Base-by-base conservation (phyloP, 2,888 invertebrate genomes). In the Elysia crispata region DNA sequence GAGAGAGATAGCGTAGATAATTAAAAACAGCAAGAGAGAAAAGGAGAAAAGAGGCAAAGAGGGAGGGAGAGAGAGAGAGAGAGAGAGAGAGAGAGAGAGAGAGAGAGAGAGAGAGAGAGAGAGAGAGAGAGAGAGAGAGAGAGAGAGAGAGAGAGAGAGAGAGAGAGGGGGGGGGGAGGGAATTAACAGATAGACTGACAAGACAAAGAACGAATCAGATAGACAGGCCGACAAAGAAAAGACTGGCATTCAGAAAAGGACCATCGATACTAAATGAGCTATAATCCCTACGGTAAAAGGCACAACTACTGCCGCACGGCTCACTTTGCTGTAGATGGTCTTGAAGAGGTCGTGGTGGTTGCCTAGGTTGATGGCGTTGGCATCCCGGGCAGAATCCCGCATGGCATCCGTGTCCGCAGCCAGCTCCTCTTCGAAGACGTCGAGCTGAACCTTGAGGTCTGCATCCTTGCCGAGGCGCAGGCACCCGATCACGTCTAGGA, bases 321-420 rank as follows among this genome's bases (percentile, higher is more conserved):
- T 62, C 92, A 97, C 97, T 95, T 97, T 97, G 92, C 96, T 95
- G 83, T 97, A 94, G 89, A 98, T 97, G 85, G 97, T 97, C 90
- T 97, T 96, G 93, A 98, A 98, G 74, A 98, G 96, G 90, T 98
- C 98, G 84, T 97, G 94, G 89, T 97, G 97, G 69, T 97, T 97
- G 3, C 41, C 41, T 41, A 41, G 41, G 91, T 95, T 97, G 85
- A 98, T 94, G 93, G 98, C 97, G 90, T 98, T 96, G 20, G 90
- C 89, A 70, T 96, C 96, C 0, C 91, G 89, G 41, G 83, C 86
- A 72, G 86, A 81, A 1, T 91, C 92, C 31, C 90, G 90, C 83
- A 96, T 95, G 90, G 97, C 96, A 25, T 96, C 96, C 91, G 97
- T 97, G 93, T 98, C 98, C 89, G 96, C 96, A 92, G 97, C 96